Base-by-base conservation (phyloP, 2,888 invertebrate species). In the Anarsia innoxiella region DNA sequence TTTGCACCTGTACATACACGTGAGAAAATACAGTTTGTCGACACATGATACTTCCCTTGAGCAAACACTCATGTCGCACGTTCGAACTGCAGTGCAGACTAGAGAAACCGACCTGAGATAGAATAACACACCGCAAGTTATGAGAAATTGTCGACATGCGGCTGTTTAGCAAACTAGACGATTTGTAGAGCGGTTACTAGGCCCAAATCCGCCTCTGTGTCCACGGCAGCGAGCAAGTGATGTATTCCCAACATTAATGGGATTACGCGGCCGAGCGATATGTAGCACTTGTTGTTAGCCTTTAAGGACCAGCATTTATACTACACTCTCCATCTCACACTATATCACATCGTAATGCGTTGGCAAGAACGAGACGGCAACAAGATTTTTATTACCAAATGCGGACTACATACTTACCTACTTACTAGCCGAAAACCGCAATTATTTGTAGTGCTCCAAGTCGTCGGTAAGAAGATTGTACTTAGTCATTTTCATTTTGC, bases 191-290 rank as follows among this genome's bases (percentile, higher is more conserved):
- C 19, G 8, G 19, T 3, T 5, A 19, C 19, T 25, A 25, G 8
- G 0, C n/a, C 33, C 26, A 8, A 26, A 10, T 33, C 10, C 33
- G 12, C 2, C 33, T 9, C 33, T 33, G 33, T 26, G 12, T 23
- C 10, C 26, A 33, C 26, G 33, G 26, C 33, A 12, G 26, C 33
- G 33, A 14, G 26, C 51, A 51, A 54, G 53, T 76, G 76, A 76
- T 74, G 70, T 74, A 76, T 75, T 61, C 61, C 46, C 55, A 55
- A 67, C 72, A 69, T 72, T 75, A 76, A 73, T 67, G 67, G 73
- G 70, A 74, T 75, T 73, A 73, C 69, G 62, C 61, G 56, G 65
- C 54, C 52, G 49, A 51, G 53, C 61, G 56, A 64, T 68, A 63
- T 60, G 61, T 61, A 59, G 59, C 56, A 65, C 61, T 65, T 64